Evolutionary conservation across 2,888 invertebrate genomes (phyloP).

Genomic region (Metallyticus violacea): DNA sequence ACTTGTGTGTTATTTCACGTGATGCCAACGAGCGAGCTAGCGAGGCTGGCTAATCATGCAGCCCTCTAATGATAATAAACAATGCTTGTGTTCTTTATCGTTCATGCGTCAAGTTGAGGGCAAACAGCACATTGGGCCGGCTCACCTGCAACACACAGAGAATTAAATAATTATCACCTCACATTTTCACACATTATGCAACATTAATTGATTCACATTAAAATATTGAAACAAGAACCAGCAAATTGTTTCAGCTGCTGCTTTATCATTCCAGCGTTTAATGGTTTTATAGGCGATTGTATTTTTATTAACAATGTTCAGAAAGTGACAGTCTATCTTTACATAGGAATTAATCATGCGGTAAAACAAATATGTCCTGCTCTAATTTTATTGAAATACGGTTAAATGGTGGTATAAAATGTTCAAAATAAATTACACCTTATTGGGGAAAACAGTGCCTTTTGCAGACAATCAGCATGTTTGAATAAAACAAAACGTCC

Average conservation of each 20-base stretch:
- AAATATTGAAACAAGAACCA: not conserved
- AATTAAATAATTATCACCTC: not conserved
- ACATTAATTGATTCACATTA: not conserved
- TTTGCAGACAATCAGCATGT: no score
- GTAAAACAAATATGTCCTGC: no score
- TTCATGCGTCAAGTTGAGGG: not conserved
- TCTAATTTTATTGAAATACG: no score
- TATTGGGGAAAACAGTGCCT: no score
- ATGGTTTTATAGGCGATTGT: not conserved
- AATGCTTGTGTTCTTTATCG: not conserved
- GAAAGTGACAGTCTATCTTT: no score
- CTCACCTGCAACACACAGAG: not conserved
- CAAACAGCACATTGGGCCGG: not conserved
- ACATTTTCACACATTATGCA: not conserved
- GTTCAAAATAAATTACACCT: no score
- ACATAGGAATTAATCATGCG: no score
- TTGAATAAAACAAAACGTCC: no score
- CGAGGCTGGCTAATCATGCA: not conserved
- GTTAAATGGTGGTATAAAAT: no score
- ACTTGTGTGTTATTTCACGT: not conserved
- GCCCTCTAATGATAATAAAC: not conserved
- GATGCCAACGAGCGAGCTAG: not conserved
- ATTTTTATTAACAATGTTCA: not conserved
- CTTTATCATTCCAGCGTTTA: not conserved
- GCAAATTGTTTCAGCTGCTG: not conserved